Base-by-base conservation (phyloP, 2,888 invertebrate species). In the Aethes cnicana region DNA sequence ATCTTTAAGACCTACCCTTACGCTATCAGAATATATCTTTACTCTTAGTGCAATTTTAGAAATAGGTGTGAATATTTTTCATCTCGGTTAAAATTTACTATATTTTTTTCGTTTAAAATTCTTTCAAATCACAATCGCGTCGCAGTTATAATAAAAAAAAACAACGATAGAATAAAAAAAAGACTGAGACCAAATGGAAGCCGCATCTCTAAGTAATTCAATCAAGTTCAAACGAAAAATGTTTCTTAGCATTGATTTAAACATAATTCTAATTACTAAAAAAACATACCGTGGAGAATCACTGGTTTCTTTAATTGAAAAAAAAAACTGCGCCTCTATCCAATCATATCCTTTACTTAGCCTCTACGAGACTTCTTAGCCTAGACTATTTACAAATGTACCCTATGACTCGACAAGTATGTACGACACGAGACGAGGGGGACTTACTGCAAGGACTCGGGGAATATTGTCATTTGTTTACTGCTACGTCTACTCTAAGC, bases 351-450 rank as follows among this genome's bases (percentile, higher is more conserved):
- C 54, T 63, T 59, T 57, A 56, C 71, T 60, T 77, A 86, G 87
- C 87, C 87, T 87, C 87, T 82, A 83, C 62, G 86, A 87, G 87
- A 82, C 69, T 53, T 53, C 74, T 80, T 80, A 68, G 23, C 64
- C 73, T 77, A 52, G 9, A 26, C 18, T 66, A 69, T 69, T 59
- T 69, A 68, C 68, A 69, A 23, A 20, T 20, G 26, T 52, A 52
- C 16, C 32, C 43, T 50, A 52, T 16, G 37, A 44, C 43, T 32
- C 20, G 43, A 35, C 12, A 12, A 23, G 21, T 18, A 20, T 17
- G 23, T 23, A 26, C 20, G 20, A 26, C 20, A 18, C 33, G 20
- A 18, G 30, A 50, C 50, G 18, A 37, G 50, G 44, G 50, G 25
- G 25, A 50, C 30, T 37, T 50, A 50, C 11, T 21, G 37, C 28